Conservation (phyloP, 2,113 vertebrate genomes). For the Xerus inauris region DNA sequence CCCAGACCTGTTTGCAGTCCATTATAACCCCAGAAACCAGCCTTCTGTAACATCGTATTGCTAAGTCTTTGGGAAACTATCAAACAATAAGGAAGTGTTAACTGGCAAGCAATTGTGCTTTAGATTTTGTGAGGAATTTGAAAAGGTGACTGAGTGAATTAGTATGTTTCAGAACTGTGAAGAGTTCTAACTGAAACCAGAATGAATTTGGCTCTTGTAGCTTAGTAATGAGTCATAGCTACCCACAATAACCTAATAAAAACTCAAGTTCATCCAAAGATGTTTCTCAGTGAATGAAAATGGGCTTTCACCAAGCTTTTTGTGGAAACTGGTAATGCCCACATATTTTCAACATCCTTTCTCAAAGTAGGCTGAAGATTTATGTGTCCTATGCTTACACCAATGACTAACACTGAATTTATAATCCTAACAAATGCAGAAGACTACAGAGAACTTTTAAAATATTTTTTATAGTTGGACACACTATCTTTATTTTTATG, state of each 20-base stretch:
- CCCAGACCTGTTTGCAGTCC: conserved; percentile 22
- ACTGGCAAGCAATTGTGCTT: conserved; percentile 1
- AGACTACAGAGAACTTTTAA: neutral
- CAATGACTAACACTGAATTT: conserved; percentile 24
- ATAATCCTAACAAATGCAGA: neutral
- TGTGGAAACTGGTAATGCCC: conserved; percentile 62
- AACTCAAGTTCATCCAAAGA: conserved; percentile 62
- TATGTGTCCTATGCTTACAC: neutral
- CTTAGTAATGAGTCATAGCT: conserved; percentile 66
- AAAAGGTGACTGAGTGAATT: conserved; percentile 24
- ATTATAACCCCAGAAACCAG: conserved; percentile 21
- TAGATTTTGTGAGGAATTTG: conserved; percentile 26
- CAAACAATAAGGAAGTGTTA: conserved; percentile 12
- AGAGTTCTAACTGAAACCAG: conserved; percentile 35
- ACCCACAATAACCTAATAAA: conserved; percentile 79
- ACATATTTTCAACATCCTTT: conserved; percentile 51
- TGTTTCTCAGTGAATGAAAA: conserved; percentile 73
- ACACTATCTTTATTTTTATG: too few relatives aligned
- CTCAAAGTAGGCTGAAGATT: neutral
- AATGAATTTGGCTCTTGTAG: conserved; percentile 57
- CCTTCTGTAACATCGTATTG: conserved; percentile 28
- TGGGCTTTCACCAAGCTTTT: conserved; percentile 59
- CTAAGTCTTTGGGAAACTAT: conserved; percentile 43
- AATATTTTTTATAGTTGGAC: too few relatives aligned
- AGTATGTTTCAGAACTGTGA: conserved; percentile 13